Evolutionary conservation across 2,888 invertebrate species (phyloP).

Genomic region (Epinotia ramella): DNA sequence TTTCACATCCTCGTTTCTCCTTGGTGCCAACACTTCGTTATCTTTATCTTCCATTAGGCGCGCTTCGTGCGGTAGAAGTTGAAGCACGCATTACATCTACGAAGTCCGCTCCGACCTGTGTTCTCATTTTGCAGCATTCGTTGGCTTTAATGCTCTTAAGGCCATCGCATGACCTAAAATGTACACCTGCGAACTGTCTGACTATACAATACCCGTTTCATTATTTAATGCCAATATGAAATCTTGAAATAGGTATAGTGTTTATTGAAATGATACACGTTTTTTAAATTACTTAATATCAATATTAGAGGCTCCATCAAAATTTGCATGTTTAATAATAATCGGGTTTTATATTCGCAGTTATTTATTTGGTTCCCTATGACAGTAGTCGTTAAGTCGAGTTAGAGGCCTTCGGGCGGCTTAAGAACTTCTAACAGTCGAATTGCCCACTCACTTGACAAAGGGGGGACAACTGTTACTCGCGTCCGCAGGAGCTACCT

Average conservation of each 20-base stretch:
- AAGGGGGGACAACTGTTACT: no score
- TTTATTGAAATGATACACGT: not conserved
- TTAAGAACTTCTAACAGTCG: no score
- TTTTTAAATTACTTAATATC: not conserved
- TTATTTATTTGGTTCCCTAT: not conserved
- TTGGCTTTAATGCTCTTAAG: conserved; percentile 40
- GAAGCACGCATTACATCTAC: conserved; percentile 5
- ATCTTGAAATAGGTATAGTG: not conserved
- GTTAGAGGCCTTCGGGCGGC: no score
- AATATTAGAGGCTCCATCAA: not conserved
- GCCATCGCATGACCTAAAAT: conserved; percentile 41
- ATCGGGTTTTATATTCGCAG: not conserved
- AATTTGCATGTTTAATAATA: not conserved
- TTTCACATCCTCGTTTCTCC: conserved; percentile 36
- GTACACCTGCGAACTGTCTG: conserved; percentile 39
- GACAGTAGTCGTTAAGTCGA: no score
- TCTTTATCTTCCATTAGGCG: conserved; percentile 1
- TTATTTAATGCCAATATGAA: conserved; percentile 13
- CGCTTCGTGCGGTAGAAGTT: conserved; percentile 15
- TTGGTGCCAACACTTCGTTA: conserved; percentile 21
- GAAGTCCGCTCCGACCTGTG: conserved; percentile 19
- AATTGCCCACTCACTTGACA: no score
- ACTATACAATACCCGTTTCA: conserved; percentile 13
- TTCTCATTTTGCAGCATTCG: conserved; percentile 37
- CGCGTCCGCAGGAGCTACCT: no score